Evolutionary conservation across 2,113 vertebrate genomes (phyloP), one percentile per base, ranked within the genome.

Genomic region (Sceloporus undulatus): DNA sequence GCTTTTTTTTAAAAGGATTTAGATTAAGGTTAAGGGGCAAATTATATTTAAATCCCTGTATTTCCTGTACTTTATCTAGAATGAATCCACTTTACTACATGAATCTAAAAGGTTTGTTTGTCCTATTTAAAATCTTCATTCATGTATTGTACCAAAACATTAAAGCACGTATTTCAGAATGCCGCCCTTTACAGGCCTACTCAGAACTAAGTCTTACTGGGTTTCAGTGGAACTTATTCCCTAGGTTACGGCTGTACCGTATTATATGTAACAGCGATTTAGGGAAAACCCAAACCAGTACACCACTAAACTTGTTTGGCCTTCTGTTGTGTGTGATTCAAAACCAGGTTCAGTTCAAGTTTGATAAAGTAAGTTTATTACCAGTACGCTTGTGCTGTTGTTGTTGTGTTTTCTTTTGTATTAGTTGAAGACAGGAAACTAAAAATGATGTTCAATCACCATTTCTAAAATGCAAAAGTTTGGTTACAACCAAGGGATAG

Each of bases 371-470:
- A 74, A 23, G 19, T 25, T 90, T 0, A 9, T 75, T 59, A 13
- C 38, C 13, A 16, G n/a, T 16, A 84, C 10, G 0, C 0, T n/a
- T 83, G 7, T 48, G 48, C 7, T 48, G 48, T 7, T 71, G 19
- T 34, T n/a, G n/a, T n/a, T n/a, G n/a, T 59, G 27, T 62, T 9
- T 73, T 27, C 21, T 80, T 52, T 1, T 38, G 29, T 79, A 89
- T 90, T 0, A 2, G 25, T 82, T 42, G 42, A n/a, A 5, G 18
- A 2, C 27, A 84, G 75, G 70, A 88, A 29, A 86, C n/a, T 0
- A n/a, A 91, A 88, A 85, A 23, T 21, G 62, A 81, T n/a, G n/a
- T 56, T 86, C 76, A 86, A 70, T 1, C 21, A 4, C n/a, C 59
- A 42, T 0, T 66, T 52, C 84, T 70, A 88, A 48, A n/a, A 62